These are phyloP conservation scores for Drosophila kanekoi DNA, from an alignment of 2,888 invertebrate species.

Conservation along the genomic window DNA sequence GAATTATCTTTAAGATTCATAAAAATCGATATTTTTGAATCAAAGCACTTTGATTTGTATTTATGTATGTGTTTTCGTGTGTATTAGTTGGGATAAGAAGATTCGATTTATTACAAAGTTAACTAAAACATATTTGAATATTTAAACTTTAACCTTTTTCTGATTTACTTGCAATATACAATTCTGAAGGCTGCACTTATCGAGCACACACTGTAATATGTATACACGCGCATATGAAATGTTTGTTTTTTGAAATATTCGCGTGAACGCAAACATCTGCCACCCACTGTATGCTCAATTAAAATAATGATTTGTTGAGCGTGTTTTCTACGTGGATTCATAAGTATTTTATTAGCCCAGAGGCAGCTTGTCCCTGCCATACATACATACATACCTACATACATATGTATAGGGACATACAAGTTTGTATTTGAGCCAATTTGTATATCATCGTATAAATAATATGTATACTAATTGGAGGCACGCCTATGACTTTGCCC, in stretches of 20 bases:
- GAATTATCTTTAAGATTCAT: neutral
- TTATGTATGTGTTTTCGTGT: too few relatives aligned
- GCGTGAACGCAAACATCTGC: neutral
- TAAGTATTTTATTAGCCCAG: conserved; percentile 60
- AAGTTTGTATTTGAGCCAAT: conserved; percentile 1
- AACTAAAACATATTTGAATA: too few relatives aligned
- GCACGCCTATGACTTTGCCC: neutral
- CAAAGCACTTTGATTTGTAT: too few relatives aligned
- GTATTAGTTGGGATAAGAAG: too few relatives aligned
- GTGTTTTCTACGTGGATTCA: conserved; percentile 34
- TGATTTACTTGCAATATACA: neutral
- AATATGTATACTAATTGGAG: conserved; percentile 3
- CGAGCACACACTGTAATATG: neutral
- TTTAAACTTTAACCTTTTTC: too few relatives aligned
- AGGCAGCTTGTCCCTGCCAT: neutral
- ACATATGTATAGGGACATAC: neutral
- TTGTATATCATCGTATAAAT: conserved; percentile 28
- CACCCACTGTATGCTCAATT: conserved; percentile 52
- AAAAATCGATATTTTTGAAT: neutral
- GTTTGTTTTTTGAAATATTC: neutral
- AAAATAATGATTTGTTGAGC: conserved; percentile 48
- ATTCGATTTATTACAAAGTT: too few relatives aligned
- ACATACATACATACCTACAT: neutral
- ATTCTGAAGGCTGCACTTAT: neutral
- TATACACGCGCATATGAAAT: conserved; percentile 1